Evolutionary conservation across 2,113 vertebrate species (phyloP).

Genomic region (Chitala chitala): DNA sequence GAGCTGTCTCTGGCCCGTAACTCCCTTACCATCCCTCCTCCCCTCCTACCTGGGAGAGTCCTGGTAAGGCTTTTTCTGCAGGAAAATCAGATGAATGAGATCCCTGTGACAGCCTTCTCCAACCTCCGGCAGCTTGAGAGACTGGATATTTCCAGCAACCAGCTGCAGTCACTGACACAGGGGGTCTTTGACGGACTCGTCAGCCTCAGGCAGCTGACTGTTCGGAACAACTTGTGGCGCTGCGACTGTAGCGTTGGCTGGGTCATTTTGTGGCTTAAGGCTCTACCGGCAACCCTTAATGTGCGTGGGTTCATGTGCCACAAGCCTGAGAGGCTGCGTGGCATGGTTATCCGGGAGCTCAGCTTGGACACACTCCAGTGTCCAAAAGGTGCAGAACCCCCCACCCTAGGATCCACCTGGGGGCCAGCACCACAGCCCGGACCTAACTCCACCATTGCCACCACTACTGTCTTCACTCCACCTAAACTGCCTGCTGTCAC

Average conservation of each 20-base stretch:
- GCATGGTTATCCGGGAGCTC: slow-evolving; percentile 93
- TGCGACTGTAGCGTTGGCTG: slow-evolving; percentile 94
- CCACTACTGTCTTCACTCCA: slow-evolving; percentile 7
- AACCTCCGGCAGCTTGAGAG: slow-evolving; percentile 80
- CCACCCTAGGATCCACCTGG: slow-evolving; percentile 52
- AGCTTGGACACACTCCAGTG: slow-evolving; percentile 87
- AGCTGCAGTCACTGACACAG: slow-evolving; percentile 76
- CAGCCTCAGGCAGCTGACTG: slow-evolving; percentile 81
- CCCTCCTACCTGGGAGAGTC: slow-evolving; percentile 77
- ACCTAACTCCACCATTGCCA: slow-evolving; percentile 43
- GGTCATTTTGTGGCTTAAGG: slow-evolving; percentile 94
- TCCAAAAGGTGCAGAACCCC: slow-evolving; percentile 61
- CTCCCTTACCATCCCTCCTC: slow-evolving; percentile 83
- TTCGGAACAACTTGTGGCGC: slow-evolving; percentile 88
- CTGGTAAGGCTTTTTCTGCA: slow-evolving; percentile 84
- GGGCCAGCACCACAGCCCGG: slow-evolving; percentile 50
- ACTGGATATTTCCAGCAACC: slow-evolving; percentile 91
- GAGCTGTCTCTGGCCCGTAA: slow-evolving; percentile 92
- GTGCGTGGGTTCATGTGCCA: slow-evolving; percentile 90
- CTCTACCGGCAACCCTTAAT: slow-evolving; percentile 77
- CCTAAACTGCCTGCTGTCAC: slow-evolving; percentile 1
- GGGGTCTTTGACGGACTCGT: slow-evolving; percentile 87
- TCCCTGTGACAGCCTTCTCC: slow-evolving; percentile 81
- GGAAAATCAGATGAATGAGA: slow-evolving; percentile 92
- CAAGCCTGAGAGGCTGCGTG: slow-evolving; percentile 84